phyloP scores from a whole-genome alignment of 2,797 vertebrate genomes.

The Xiphorhynchus erythropygius region DNA sequence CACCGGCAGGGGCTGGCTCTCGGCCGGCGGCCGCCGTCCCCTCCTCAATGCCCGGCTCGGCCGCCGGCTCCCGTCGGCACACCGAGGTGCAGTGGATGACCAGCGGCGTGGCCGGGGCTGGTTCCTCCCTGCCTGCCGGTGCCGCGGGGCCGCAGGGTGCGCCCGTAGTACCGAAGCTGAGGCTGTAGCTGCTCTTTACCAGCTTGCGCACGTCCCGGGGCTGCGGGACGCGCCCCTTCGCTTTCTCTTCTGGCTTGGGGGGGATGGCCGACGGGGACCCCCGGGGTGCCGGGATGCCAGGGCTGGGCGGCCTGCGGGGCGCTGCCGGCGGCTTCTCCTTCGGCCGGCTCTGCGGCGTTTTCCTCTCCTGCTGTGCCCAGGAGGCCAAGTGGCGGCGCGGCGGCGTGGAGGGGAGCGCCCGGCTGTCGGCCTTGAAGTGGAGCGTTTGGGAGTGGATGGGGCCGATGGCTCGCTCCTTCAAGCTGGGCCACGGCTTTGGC shows the following conservation, averaged over 20 bases:
- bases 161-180: slow-evolving; percentile 78
- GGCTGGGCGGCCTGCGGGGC: slow-evolving; percentile 37
- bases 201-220: slow-evolving; percentile 89
- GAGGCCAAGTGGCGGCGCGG: slow-evolving; percentile 65
- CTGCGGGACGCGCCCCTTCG: slow-evolving; percentile 80
- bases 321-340: slow-evolving; percentile 74
- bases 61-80: not conserved
- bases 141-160: not conserved
- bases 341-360: slow-evolving; percentile 53
- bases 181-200: slow-evolving; percentile 88
- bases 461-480: slow-evolving; percentile 75
- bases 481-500: slow-evolving; percentile 74
- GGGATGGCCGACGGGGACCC: rapidly evolving
- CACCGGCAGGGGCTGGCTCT: not conserved
- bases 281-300: not conserved
- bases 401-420: rapidly evolving
- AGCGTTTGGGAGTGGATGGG: slow-evolving; percentile 39
- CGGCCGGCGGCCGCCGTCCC: rapidly evolving
- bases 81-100: slow-evolving; percentile 64
- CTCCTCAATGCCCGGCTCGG: rapidly evolving
- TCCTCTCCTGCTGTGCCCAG: slow-evolving; percentile 75
- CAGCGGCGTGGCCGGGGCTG: not conserved
- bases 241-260: slow-evolving; percentile 51
- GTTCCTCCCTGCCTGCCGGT: not conserved
- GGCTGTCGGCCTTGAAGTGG: not conserved